Evolutionary conservation across 2,888 invertebrate species (phyloP), one percentile per base, ranked within the genome.

Genomic region (Dasysyrphus albostriatus): DNA sequence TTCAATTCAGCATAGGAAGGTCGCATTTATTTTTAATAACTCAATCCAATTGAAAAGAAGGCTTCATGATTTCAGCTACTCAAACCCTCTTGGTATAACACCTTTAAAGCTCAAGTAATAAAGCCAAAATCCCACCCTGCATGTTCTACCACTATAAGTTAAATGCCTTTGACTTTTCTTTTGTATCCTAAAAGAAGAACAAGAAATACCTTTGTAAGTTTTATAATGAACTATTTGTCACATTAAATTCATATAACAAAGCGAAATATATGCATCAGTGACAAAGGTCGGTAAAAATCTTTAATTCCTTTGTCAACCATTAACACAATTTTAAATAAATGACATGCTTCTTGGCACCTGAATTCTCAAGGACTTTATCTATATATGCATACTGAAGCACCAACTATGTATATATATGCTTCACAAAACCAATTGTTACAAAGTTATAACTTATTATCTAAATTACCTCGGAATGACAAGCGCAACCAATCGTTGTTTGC

Each of bases 391-490:
- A 39, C 39, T 61, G 14, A 39, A 39, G 39, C 39, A 39, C 61
- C 5, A 59, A 6, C 19, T 24, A 3, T 24, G 24, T 24, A 14
- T 5, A 10, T 14, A 8, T n/a, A 37, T 19, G 24, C 65, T 49
- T 19, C n/a, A 44, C n/a, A 44, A 63, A 44, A 34, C 42, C 49
- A 42, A 49, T 49, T 61, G 59, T 69, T 49, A 65, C 79, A 63
- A 75, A 47, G 63, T 72, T 67, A 80, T 76, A 80, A 84, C 16
- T 84, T 76, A 83, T 83, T 75, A 84, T 80, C 84, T 84, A 70
- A 83, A 80, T 83, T 80, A 80, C 80, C 69, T 72, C 75, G n/a
- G 9, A 83, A 75, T 80, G 80, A 79, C 79, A 83, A 83, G 79
- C 74, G 49, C 74, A 74, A 42, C 72, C 67, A 74, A 75, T 61